Evolutionary conservation across 2,888 invertebrate species (phyloP), one percentile per base, ranked within the genome.

Genomic region (Lasioglossum lativentre): DNA sequence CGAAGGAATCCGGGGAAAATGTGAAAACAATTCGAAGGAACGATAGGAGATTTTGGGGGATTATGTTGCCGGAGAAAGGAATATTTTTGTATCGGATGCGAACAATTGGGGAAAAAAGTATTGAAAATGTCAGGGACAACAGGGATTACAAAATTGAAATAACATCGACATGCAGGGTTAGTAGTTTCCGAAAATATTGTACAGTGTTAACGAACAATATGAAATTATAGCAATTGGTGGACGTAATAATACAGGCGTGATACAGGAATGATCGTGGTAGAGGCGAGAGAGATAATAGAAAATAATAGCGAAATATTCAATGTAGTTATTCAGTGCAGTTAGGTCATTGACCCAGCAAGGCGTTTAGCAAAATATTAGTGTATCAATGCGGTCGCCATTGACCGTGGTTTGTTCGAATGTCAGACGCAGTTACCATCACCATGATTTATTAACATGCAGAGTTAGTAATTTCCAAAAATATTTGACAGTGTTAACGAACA

Each of bases 401-500:
- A 30, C 34, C 71, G 75, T 40, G 86, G 86, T 85, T 86, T 81
- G 86, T 86, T 85, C 81, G 78, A 78, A 78, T 78, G 85, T 78
- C 86, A 82, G 71, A 23, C 78, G 86, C 40, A 77, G 86, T 80
- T 59, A 76, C 79, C 83, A 72, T 83, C 80, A 12, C 75, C 87
- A 75, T 87, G 87, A 87, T 87, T 86, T 86, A 87, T 87, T 87
- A 86, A 86, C 80, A 83, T 82, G 85, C n/a, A n/a, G n/a, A n/a
- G n/a, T n/a, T n/a, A n/a, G n/a, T n/a, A n/a, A n/a, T n/a, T n/a
- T 34, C 34, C 34, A 1, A 34, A 34, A 34, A 34, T 34, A 34
- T 34, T 34, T 2, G 2, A 34, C 34, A 34, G 34, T 34, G 34
- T 34, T 34, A 34, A 34, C 3, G 34, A 34, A 34, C 34, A 34